Base-by-base conservation (phyloP, 2,888 invertebrate genomes). In the Drosophila planitibia region DNA sequence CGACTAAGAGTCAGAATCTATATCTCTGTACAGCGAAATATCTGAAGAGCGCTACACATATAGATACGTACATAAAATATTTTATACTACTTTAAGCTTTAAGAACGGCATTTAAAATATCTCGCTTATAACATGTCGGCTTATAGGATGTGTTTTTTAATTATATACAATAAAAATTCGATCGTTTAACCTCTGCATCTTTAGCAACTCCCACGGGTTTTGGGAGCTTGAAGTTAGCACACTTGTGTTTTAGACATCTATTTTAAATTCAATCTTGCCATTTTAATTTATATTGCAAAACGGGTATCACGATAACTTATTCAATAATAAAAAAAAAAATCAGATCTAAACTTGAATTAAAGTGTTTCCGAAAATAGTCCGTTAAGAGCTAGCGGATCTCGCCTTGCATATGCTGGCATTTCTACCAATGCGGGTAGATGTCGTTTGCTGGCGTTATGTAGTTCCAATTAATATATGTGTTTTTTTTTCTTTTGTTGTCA, bases 401-500 rank as follows among this genome's bases (percentile, higher is more conserved):
- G 70, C 16, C 57, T 63, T 63, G 70, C 60, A 32, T 47, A 58
- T 66, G 37, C 30, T 22, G 53, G 47, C 55, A 68, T 78, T 72
- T 79, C 54, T 68, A 47, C 30, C 54, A 57, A 66, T 66, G 30
- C 53, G 54, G 68, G 25, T 65, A 75, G 69, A 58, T 78, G 63
- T 66, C 69, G 72, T n/a, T 53, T 54, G 5, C 49, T 63, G 63
- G 61, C 73, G 67, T 70, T 69, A 83, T 55, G 75, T 64, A 60
- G 74, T 79, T 79, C 74, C 84, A 86, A 86, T 84, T 84, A 62
- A 81, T 81, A 79, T 76, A 69, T 47, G 72, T 52, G 67, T 81
- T 65, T 83, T 81, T 74, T 74, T 30, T 19, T 35, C 14, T 35
- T 37, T 28, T 55, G 54, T 30, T 28, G 37, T 14, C 39, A 41